phyloP scores from a whole-genome alignment of 1,140 invertebrate genomes.

The Aphelenchoides besseyi region DNA sequence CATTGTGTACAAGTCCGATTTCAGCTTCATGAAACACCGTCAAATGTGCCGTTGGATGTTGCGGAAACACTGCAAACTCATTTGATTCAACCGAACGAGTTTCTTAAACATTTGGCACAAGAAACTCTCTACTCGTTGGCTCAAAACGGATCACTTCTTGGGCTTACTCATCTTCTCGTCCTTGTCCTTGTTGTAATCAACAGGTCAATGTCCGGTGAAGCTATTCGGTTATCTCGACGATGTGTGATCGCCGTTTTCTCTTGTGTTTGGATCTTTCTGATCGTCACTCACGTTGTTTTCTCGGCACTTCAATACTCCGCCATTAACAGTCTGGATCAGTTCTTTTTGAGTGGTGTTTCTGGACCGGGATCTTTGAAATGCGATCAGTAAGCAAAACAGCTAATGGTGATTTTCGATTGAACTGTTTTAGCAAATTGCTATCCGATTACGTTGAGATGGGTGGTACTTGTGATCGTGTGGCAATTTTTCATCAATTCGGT shows the following conservation, averaged over 20 bases:
- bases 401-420: conserved; percentile 7
- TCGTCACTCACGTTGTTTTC: conserved; percentile 54
- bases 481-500: conserved; percentile 57
- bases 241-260: conserved; percentile 54
- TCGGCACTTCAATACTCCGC: conserved; percentile 58
- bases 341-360: conserved; percentile 40
- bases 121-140: conserved; percentile 60
- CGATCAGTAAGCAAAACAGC: conserved; percentile 13
- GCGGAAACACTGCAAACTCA: conserved; percentile 60
- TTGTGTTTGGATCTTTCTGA: conserved; percentile 56
- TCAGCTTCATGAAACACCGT: conserved; percentile 24
- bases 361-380: conserved; percentile 28
- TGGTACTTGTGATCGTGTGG: conserved; percentile 52
- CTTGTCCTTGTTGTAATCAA: conserved; percentile 59
- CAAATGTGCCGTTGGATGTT: conserved; percentile 38
- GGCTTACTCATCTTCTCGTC: conserved; percentile 55
- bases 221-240: conserved; percentile 52
- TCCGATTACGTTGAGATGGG: conserved; percentile 58
- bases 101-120: conserved; percentile 59
- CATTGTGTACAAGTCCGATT: conserved; percentile 6
- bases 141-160: conserved; percentile 59
- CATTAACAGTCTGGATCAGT: conserved; percentile 52
- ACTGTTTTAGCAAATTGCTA: conserved; percentile 25
- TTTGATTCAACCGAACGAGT: conserved; percentile 52
- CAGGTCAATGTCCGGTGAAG: conserved; percentile 59